Conservation (phyloP, 2,797 vertebrate species). For the Xyrichtys novacula region DNA sequence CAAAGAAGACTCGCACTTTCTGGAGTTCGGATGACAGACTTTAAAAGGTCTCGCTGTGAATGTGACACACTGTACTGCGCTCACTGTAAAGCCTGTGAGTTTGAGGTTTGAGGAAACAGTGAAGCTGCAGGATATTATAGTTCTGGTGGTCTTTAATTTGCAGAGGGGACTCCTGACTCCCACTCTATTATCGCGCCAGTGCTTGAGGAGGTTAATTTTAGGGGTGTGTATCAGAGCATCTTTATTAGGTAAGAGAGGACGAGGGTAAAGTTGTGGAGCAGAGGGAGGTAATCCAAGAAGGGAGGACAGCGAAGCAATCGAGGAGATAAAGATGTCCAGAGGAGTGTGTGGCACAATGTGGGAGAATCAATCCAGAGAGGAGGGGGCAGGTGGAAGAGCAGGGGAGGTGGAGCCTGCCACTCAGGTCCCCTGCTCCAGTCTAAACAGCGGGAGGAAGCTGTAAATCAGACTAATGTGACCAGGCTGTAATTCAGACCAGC, state of each 20-base stretch:
- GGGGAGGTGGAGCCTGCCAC: slow-evolving; percentile 56
- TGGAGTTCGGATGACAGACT: too few species aligned
- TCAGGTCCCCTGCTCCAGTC: slow-evolving; percentile 71
- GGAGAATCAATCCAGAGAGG: slow-evolving; percentile 28
- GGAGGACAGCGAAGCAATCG: not conserved
- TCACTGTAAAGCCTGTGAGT: too few species aligned
- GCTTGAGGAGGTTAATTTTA: too few species aligned
- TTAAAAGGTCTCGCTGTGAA: too few species aligned
- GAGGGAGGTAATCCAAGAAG: slow-evolving; percentile 16
- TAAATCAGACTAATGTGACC: slow-evolving; percentile 86
- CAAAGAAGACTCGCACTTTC: too few species aligned
- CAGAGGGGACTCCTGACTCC: too few species aligned
- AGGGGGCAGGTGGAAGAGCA: slow-evolving; percentile 44
- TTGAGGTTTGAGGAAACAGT: too few species aligned
- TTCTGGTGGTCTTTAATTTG: too few species aligned
- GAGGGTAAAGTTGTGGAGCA: not conserved
- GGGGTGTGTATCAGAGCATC: not conserved
- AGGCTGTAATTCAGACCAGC: slow-evolving; percentile 87
- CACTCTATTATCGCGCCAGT: too few species aligned
- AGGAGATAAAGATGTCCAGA: slow-evolving; percentile 25
- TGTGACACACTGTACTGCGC: too few species aligned
- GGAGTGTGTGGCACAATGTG: slow-evolving; percentile 26
- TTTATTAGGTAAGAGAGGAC: not conserved
- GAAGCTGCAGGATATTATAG: too few species aligned
- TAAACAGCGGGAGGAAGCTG: slow-evolving; percentile 88